A percentile compares a stretch with the other conserved stretches of the same genome.
These are phyloP conservation scores for Smittia aterrima DNA, from an alignment of 2,888 invertebrate genomes.

Conservation along the genomic window DNA sequence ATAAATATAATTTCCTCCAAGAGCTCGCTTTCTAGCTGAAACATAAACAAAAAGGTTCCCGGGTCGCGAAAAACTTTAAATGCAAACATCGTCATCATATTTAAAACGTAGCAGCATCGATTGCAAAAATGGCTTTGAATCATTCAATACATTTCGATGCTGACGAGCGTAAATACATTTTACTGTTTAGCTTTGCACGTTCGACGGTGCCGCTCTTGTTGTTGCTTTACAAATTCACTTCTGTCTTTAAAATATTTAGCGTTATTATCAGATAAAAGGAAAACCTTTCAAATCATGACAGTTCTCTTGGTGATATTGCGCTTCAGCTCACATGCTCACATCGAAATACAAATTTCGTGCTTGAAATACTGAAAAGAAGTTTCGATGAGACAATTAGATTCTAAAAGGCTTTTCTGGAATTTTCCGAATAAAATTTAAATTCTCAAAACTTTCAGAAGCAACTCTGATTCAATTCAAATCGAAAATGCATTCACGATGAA, in stretches of 20 bases:
- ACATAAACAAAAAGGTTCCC: background rate
- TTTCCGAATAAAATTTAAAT: background rate
- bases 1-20: constrained; percentile 20
- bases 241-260: no score
- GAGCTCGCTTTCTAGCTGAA: background rate
- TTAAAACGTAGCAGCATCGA: background rate
- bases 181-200: no score
- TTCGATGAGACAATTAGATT: background rate
- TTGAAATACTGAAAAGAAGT: background rate
- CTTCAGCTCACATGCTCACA: background rate
- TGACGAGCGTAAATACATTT: constrained; percentile 14
- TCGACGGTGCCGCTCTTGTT: no score
- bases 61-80: background rate
- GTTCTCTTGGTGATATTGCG: constrained; percentile 4
- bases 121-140: background rate
- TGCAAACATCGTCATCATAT: constrained; percentile 14
- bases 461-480: background rate
- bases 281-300: no score
- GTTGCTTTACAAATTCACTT: no score
- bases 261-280: no score
- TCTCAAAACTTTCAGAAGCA: background rate
- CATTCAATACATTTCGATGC: constrained; percentile 6
- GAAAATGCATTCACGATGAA: background rate
- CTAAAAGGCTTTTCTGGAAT: background rate
- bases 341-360: background rate